Conservation (phyloP, 2,113 vertebrate genomes). For the Eublepharis macularius region DNA sequence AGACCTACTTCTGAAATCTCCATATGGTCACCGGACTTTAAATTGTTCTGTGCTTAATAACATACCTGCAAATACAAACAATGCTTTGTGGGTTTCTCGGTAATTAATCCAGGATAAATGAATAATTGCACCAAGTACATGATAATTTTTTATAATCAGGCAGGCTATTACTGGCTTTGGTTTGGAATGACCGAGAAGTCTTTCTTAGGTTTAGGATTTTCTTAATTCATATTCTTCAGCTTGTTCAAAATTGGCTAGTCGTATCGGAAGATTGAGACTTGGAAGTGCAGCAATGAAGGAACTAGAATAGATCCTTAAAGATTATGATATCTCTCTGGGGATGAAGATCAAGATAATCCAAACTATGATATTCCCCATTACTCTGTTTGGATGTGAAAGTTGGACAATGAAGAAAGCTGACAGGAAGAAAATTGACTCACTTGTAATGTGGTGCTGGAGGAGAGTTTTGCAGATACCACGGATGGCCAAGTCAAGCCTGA, state of each 20-base stretch:
- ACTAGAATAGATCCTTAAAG: no score
- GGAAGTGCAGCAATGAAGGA: no score
- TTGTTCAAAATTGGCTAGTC: not conserved
- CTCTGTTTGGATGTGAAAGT: no score
- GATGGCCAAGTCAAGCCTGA: no score
- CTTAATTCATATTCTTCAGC: not conserved
- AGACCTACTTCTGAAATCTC: conserved; percentile 45
- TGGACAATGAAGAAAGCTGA: no score
- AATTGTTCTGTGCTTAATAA: conserved; percentile 24
- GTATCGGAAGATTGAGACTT: no score
- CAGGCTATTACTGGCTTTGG: not conserved
- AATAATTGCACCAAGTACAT: conserved; percentile 19
- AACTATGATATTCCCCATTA: no score
- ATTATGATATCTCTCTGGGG: no score
- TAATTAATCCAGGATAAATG: conserved; percentile 40
- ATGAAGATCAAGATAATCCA: no score
- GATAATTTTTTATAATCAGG: conserved; percentile 10
- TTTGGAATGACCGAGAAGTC: not conserved
- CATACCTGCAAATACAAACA: conserved; percentile 39
- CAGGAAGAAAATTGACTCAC: no score
- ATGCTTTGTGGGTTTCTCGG: conserved; percentile 29
- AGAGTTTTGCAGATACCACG: no score
- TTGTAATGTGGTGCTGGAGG: no score
- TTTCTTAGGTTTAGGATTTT: not conserved
- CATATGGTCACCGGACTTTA: conserved; percentile 39